These are phyloP conservation scores for Drosophila fungiperda DNA, from an alignment of 2,888 invertebrate species.

Conservation along the genomic window DNA sequence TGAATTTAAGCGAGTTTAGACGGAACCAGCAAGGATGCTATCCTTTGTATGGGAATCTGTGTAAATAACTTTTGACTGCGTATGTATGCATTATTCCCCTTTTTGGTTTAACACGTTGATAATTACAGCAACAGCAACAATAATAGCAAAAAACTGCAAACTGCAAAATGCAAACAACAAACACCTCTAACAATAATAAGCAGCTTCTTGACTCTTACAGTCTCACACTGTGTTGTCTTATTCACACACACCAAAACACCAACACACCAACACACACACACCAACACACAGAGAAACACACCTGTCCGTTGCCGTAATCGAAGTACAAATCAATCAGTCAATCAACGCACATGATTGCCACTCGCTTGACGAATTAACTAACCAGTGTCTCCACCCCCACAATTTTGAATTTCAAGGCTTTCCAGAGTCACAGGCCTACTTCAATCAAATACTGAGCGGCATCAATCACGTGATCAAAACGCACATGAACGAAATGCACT, in stretches of 20 bases:
- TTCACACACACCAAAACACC: neutral
- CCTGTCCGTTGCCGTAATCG: slow-evolving; percentile 1
- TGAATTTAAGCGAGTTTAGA: slow-evolving; percentile 1
- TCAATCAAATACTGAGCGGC: slow-evolving; percentile 91
- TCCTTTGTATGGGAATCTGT: slow-evolving; percentile 61
- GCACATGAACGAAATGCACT: slow-evolving; percentile 90
- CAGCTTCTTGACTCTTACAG: slow-evolving; percentile 30
- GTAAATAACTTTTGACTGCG: slow-evolving; percentile 65
- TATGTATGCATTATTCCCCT: slow-evolving; percentile 52
- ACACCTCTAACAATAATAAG: neutral
- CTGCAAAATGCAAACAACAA: neutral
- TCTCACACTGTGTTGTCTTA: slow-evolving; percentile 19
- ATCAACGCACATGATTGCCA: slow-evolving; percentile 13
- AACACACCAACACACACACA: neutral
- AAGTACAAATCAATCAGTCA: neutral
- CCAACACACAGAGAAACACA: neutral
- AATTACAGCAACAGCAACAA: slow-evolving; percentile 16
- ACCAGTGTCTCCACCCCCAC: neutral
- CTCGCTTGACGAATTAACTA: slow-evolving; percentile 23
- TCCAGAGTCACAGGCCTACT: slow-evolving; percentile 91
- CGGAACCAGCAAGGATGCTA: slow-evolving; percentile 40
- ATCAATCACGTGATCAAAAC: slow-evolving; percentile 93
- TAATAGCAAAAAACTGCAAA: slow-evolving; percentile 7
- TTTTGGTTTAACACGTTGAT: slow-evolving; percentile 21
- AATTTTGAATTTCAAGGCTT: slow-evolving; percentile 86